phyloP scores from a whole-genome alignment of 1,140 invertebrate species.

The Drosophila burlai region DNA sequence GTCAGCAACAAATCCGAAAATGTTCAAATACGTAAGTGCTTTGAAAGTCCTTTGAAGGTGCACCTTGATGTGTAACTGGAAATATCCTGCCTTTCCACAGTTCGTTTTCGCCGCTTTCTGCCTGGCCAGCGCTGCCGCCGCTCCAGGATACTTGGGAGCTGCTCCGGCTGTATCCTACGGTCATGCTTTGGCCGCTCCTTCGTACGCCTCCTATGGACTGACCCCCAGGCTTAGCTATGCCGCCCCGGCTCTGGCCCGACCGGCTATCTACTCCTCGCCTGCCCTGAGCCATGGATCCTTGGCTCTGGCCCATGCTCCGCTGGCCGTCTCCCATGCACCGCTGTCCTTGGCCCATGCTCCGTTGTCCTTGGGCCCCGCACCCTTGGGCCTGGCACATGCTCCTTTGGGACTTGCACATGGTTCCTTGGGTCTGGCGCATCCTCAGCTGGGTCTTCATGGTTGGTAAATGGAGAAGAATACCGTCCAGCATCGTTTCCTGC shows the following conservation, averaged over 20 bases:
- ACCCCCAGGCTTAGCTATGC: slow-evolving; percentile 54
- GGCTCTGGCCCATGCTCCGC: slow-evolving; percentile 37
- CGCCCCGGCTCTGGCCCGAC: slow-evolving; percentile 44
- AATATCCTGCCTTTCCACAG: slow-evolving; percentile 22
- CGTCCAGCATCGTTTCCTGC: slow-evolving; percentile 18
- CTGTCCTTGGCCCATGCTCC: slow-evolving; percentile 23
- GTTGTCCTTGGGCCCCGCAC: slow-evolving; percentile 33
- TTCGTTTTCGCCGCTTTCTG: slow-evolving; percentile 64
- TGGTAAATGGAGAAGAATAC: slow-evolving; percentile 51
- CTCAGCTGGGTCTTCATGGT: slow-evolving; percentile 60
- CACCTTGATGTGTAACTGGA: background rate
- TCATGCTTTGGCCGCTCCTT: slow-evolving; percentile 48
- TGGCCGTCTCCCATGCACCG: slow-evolving; percentile 15
- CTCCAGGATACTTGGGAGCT: slow-evolving; percentile 70
- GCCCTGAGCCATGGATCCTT: slow-evolving; percentile 56
- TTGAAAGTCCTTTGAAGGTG: slow-evolving; percentile 15
- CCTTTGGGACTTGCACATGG: slow-evolving; percentile 54
- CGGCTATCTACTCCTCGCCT: slow-evolving; percentile 36
- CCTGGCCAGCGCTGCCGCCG: slow-evolving; percentile 72
- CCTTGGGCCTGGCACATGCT: slow-evolving; percentile 27
- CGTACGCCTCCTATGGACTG: slow-evolving; percentile 55
- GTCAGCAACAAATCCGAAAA: slow-evolving; percentile 43
- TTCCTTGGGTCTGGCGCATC: slow-evolving; percentile 61
- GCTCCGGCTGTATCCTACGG: slow-evolving; percentile 53
- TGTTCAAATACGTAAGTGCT: slow-evolving; percentile 77